These are phyloP conservation scores for Heliothis subflexa DNA, from an alignment of 1,140 invertebrate species.

Conservation along the genomic window DNA sequence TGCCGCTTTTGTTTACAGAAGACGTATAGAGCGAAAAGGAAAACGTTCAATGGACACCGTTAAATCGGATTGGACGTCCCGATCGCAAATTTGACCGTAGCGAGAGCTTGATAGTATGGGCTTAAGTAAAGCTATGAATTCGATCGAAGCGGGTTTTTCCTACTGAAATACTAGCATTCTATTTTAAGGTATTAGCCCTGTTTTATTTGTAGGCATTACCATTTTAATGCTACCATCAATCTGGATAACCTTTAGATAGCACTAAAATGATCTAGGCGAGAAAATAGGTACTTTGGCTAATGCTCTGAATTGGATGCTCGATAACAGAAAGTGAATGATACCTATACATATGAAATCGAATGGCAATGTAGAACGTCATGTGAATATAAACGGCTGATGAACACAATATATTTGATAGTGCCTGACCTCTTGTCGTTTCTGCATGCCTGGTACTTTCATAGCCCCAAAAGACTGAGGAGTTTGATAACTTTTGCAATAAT, in stretches of 20 bases:
- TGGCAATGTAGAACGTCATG: too few relatives aligned
- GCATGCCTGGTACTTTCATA: too few relatives aligned
- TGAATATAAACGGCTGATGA: too few relatives aligned
- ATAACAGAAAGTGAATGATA: too few relatives aligned
- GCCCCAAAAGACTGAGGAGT: too few relatives aligned
- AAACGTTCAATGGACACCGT: conserved; percentile 40
- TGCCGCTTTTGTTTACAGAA: conserved; percentile 45
- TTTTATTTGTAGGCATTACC: conserved; percentile 6
- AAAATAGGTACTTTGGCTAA: too few relatives aligned
- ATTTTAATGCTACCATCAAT: conserved; percentile 7
- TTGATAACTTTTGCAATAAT: too few relatives aligned
- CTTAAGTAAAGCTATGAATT: conserved; percentile 23
- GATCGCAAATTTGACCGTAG: conserved; percentile 38
- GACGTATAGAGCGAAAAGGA: conserved; percentile 10
- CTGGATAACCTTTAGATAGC: neutral
- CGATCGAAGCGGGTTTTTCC: neutral
- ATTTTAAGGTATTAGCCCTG: conserved; percentile 5
- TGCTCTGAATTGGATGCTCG: too few relatives aligned
- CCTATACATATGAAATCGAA: too few relatives aligned
- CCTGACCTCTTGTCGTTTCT: too few relatives aligned
- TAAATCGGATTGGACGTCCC: conserved; percentile 39
- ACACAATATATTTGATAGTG: too few relatives aligned
- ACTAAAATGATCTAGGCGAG: too few relatives aligned
- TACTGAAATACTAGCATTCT: neutral
- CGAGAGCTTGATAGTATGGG: conserved; percentile 12